Evolutionary conservation across 2,888 invertebrate species (phyloP).

Genomic region (Ectemnius continuus): DNA sequence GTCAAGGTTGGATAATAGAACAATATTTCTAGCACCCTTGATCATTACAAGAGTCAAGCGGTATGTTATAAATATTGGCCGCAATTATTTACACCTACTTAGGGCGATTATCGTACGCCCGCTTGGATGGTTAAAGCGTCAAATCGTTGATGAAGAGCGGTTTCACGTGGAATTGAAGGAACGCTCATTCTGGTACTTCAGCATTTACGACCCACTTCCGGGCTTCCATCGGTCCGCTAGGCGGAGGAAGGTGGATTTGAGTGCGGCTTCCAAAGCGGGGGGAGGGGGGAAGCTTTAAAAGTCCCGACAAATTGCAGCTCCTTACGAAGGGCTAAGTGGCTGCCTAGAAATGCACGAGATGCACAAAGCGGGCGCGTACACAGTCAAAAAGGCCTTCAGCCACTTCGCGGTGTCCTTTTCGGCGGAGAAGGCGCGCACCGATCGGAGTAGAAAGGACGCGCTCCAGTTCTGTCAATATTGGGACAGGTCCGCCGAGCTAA

Average conservation of each 20-base stretch:
- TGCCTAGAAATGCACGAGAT: slow-evolving; percentile 47
- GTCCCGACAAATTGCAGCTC: slow-evolving; percentile 50
- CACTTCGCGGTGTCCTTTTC: slow-evolving; percentile 51
- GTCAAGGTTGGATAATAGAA: too few species aligned
- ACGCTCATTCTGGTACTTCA: not conserved
- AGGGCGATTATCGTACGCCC: too few species aligned
- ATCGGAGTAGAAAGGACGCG: slow-evolving; percentile 40
- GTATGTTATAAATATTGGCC: too few species aligned
- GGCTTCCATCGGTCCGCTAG: not conserved
- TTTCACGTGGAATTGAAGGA: too few species aligned
- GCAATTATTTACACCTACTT: too few species aligned
- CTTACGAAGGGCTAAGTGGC: slow-evolving; percentile 48
- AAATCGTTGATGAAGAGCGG: too few species aligned
- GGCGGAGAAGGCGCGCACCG: slow-evolving; percentile 30
- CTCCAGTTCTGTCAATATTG: slow-evolving; percentile 63
- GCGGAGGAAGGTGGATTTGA: slow-evolving; percentile 1
- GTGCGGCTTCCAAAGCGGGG: slow-evolving; percentile 22
- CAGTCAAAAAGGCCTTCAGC: slow-evolving; percentile 58
- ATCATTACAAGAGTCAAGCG: too few species aligned
- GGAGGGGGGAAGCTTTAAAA: slow-evolving; percentile 17
- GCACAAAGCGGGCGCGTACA: slow-evolving; percentile 47
- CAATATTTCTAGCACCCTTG: too few species aligned
- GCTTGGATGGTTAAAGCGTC: too few species aligned
- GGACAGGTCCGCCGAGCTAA: slow-evolving; percentile 55
- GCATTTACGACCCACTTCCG: slow-evolving; percentile 9